These are phyloP conservation scores for Raphicerus campestris DNA, from an alignment of 2,113 vertebrate species.

Conservation along the genomic window DNA sequence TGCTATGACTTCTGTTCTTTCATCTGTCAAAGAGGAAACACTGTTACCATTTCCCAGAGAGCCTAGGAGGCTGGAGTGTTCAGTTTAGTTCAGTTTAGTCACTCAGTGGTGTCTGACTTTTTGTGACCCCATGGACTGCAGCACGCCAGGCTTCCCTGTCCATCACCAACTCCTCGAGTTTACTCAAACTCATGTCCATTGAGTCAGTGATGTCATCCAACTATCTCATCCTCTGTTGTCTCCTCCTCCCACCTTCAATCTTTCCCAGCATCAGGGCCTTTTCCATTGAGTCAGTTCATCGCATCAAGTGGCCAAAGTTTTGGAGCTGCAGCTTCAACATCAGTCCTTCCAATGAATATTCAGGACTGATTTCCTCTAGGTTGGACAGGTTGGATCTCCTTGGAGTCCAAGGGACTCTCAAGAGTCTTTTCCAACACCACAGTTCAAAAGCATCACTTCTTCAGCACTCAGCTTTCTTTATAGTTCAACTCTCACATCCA, in stretches of 20 bases:
- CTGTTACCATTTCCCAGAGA: not conserved
- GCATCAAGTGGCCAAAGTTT: not conserved
- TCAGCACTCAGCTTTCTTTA: not conserved
- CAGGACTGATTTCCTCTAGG: not conserved
- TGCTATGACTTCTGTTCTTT: not conserved
- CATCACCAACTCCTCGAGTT: not conserved
- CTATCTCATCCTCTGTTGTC: not conserved
- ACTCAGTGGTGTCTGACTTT: rapidly evolving
- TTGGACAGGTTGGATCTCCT: not conserved
- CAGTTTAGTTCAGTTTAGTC: not conserved
- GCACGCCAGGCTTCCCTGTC: not conserved
- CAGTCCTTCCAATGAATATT: not conserved
- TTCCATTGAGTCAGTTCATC: not conserved
- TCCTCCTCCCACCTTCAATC: not conserved
- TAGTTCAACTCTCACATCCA: not conserved
- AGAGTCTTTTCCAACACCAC: not conserved
- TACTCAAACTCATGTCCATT: not conserved
- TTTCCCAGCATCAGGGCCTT: not conserved
- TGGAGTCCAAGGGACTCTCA: not conserved
- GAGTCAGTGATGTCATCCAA: not conserved
- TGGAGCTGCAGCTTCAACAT: not conserved
- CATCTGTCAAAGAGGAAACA: not conserved
- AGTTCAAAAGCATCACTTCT: not conserved
- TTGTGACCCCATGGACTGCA: not conserved
- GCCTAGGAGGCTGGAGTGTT: not conserved